Evolutionary conservation across 2,888 invertebrate genomes (phyloP).

Genomic region (Parnassius mnemosyne): DNA sequence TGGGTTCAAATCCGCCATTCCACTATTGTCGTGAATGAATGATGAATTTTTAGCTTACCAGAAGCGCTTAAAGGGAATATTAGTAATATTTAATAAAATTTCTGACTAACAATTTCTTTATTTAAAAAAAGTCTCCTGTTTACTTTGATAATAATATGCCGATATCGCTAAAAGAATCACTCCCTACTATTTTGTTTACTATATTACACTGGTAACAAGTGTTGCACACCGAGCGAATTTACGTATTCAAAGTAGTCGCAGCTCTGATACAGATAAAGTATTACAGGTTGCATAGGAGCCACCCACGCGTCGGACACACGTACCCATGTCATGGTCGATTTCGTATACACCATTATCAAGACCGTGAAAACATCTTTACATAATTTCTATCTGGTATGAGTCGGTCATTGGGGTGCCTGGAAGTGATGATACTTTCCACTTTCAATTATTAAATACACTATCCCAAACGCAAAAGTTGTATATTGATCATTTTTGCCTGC

Average conservation of each 20-base stretch:
- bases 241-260: slow-evolving; percentile 15
- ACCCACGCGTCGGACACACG: slow-evolving; percentile 41
- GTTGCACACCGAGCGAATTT: slow-evolving; percentile 16
- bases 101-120: too few species aligned
- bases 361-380: slow-evolving; percentile 75
- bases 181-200: slow-evolving; percentile 9
- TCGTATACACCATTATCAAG: slow-evolving; percentile 53
- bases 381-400: slow-evolving; percentile 64
- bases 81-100: too few species aligned
- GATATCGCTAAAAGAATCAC: background rate
- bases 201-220: slow-evolving; percentile 7
- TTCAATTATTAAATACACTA: slow-evolving; percentile 72
- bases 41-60: too few species aligned
- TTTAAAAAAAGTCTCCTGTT: too few species aligned
- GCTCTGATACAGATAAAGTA: slow-evolving; percentile 24
- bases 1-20: too few species aligned
- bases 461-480: slow-evolving; percentile 52
- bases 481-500: slow-evolving; percentile 62
- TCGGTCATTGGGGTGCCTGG: slow-evolving; percentile 44
- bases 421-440: slow-evolving; percentile 75
- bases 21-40: too few species aligned
- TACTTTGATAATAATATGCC: too few species aligned
- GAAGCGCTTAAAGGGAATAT: too few species aligned
- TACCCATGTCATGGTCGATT: slow-evolving; percentile 62
- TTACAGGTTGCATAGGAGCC: slow-evolving; percentile 37